phyloP scores from a whole-genome alignment of 2,797 vertebrate genomes.

The Poeciliopsis gracilis region DNA sequence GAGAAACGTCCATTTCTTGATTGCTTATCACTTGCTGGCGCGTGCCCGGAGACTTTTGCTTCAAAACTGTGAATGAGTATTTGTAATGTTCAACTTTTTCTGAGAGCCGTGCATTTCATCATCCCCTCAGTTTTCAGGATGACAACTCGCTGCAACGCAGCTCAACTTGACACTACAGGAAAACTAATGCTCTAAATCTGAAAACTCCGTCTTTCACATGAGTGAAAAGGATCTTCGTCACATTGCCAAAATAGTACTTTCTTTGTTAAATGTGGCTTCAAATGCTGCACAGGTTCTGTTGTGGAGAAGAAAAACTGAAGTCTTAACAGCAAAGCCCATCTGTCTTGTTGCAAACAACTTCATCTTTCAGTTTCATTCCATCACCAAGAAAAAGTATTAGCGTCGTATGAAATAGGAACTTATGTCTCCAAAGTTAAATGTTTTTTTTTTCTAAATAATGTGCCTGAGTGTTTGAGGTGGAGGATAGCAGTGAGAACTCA shows the following conservation, averaged over 20 bases:
- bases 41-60: too few relatives aligned
- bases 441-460: not conserved
- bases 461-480: not conserved
- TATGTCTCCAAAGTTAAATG: not conserved
- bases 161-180: too few relatives aligned
- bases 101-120: too few relatives aligned
- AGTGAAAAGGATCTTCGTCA: not conserved
- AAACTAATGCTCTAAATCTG: too few relatives aligned
- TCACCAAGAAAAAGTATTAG: not conserved
- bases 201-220: not conserved
- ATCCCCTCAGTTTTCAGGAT: too few relatives aligned
- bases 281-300: not conserved
- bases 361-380: not conserved
- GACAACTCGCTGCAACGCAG: too few relatives aligned
- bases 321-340: not conserved
- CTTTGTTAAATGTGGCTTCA: not conserved
- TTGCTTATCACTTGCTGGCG: too few relatives aligned
- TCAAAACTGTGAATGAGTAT: too few relatives aligned
- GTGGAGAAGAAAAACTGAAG: not conserved
- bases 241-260: conserved; percentile 5
- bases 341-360: not conserved
- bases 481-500: not conserved
- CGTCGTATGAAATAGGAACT: not conserved
- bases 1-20: too few relatives aligned
- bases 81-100: too few relatives aligned